A percentile compares a stretch with the other conserved stretches of the same genome.
Conservation (phyloP, 2,888 invertebrate genomes). For the Chironomus riparius region DNA sequence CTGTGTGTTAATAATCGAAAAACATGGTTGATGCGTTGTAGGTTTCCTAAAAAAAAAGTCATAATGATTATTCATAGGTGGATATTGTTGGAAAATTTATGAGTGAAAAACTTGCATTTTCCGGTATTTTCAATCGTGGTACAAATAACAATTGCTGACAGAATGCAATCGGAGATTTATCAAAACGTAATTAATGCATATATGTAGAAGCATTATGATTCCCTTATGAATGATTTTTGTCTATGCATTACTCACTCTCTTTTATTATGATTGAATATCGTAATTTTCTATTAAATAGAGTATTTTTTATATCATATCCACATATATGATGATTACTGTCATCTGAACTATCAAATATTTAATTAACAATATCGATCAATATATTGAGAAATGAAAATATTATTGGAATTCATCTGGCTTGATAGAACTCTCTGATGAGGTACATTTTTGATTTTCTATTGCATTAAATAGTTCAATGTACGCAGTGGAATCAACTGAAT, state of each 20-base stretch:
- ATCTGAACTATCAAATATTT: too few species aligned
- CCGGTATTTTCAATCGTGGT: not conserved
- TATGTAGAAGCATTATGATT: not conserved
- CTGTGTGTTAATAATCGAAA: not conserved
- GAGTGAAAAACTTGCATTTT: conserved; percentile 4
- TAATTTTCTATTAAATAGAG: too few species aligned
- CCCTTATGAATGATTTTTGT: not conserved
- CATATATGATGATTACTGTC: too few species aligned
- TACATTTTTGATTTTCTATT: too few species aligned
- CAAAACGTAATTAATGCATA: conserved; percentile 17
- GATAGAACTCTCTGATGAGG: too few species aligned
- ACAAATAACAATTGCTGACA: not conserved
- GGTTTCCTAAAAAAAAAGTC: not conserved
- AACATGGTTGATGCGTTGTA: not conserved
- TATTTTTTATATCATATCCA: too few species aligned
- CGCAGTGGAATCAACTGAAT: too few species aligned
- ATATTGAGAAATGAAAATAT: too few species aligned
- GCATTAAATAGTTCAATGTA: too few species aligned
- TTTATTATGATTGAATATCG: not conserved
- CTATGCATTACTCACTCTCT: not conserved
- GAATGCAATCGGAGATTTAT: conserved; percentile 16
- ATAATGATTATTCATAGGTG: not conserved
- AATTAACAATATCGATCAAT: too few species aligned
- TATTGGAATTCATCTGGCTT: too few species aligned
- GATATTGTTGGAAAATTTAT: conserved; percentile 14